These are phyloP conservation scores for Choloepus didactylus DNA, from an alignment of 2,797 vertebrate genomes.

Conservation along the genomic window DNA sequence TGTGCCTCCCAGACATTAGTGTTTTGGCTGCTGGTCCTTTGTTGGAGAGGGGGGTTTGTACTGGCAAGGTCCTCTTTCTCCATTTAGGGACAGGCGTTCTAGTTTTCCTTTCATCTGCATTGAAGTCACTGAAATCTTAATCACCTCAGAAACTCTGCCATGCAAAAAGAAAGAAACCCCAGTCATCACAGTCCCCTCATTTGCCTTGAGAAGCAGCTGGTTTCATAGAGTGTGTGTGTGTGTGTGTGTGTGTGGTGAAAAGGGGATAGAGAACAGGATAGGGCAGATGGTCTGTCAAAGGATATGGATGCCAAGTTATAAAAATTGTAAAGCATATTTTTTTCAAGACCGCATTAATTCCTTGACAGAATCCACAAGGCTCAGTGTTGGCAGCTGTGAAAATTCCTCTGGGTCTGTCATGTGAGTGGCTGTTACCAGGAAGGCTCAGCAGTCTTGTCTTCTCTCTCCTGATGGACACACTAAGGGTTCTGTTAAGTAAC, in stretches of 20 bases:
- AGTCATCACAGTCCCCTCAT: not conserved
- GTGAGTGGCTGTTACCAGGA: not conserved
- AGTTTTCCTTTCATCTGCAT: not conserved
- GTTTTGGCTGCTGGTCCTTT: not conserved
- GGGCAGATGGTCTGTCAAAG: constrained; percentile 57
- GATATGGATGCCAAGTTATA: constrained; percentile 31
- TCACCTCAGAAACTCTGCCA: not conserved
- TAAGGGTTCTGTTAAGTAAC: not conserved
- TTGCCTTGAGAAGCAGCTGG: not conserved
- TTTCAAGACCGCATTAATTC: constrained; percentile 56
- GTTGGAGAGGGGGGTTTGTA: not conserved
- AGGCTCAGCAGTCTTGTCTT: not conserved
- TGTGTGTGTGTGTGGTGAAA: too few species aligned
- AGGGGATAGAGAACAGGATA: not conserved
- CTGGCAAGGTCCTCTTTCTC: not conserved
- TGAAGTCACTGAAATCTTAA: not conserved
- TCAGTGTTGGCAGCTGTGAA: constrained; percentile 33
- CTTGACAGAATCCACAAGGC: constrained; percentile 11
- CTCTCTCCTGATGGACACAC: not conserved
- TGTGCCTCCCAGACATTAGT: not conserved
- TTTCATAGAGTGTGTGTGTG: not conserved
- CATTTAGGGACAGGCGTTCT: not conserved
- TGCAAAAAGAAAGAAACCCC: not conserved
- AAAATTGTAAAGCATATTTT: not conserved
- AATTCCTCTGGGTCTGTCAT: not conserved